phyloP scores from a whole-genome alignment of 2,113 vertebrate genomes.

The Aphelocoma coerulescens region DNA sequence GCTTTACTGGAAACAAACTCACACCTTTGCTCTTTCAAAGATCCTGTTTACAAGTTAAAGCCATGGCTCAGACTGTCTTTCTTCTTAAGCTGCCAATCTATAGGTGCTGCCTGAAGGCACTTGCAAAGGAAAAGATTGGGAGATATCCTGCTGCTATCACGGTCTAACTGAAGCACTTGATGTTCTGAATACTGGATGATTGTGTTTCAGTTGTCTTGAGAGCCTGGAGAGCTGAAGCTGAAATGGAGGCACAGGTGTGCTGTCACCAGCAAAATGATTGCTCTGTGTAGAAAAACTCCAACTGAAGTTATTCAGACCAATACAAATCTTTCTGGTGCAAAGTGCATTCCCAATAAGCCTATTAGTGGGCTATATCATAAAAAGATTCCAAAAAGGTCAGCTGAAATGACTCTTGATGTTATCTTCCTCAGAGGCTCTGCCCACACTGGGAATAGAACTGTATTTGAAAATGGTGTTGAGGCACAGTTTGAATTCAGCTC shows the following conservation, averaged over 20 bases:
- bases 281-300: neutral
- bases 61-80: slow-evolving; percentile 40
- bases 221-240: neutral
- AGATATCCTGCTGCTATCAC: slow-evolving; percentile 23
- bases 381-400: neutral
- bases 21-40: slow-evolving; percentile 68
- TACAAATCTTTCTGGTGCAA: neutral
- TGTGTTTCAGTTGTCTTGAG: neutral
- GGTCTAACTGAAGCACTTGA: neutral
- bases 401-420: slow-evolving; percentile 5
- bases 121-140: neutral
- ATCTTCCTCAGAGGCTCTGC: neutral
- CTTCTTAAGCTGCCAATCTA: neutral
- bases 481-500: slow-evolving; percentile 7
- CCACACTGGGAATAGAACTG: neutral
- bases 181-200: neutral
- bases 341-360: neutral
- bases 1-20: slow-evolving; percentile 62
- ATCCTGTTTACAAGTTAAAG: slow-evolving; percentile 68
- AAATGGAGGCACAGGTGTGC: neutral
- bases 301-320: neutral
- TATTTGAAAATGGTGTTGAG: neutral
- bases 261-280: slow-evolving; percentile 12
- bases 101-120: slow-evolving; percentile 29
- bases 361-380: neutral